Percentiles rank a stretch among this genome's conserved stretches.
phyloP scores from a whole-genome alignment of 2,113 vertebrate genomes.

The Cyanoramphus novaezelandiae region DNA sequence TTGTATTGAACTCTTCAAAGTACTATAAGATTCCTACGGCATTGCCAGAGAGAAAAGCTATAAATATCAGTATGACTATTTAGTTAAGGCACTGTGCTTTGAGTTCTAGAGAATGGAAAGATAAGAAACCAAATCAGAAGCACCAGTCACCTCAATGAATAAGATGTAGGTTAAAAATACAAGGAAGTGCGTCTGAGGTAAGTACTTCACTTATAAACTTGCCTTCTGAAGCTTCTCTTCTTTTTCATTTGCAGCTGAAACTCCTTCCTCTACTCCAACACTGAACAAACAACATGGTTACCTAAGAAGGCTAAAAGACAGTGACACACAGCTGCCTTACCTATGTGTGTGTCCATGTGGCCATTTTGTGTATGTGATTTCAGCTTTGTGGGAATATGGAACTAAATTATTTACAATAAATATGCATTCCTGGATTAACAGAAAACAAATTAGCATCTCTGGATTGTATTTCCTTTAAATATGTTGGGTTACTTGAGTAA shows the following conservation, averaged over 20 bases:
- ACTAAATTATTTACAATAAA: neutral
- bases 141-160: neutral
- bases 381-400: neutral
- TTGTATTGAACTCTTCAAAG: neutral
- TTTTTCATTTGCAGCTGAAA: neutral
- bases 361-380: neutral
- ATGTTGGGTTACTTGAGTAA: neutral
- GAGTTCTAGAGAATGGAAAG: neutral
- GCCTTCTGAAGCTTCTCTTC: neutral
- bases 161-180: neutral
- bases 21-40: neutral
- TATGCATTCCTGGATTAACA: neutral
- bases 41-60: neutral
- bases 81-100: neutral
- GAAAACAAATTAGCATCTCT: neutral
- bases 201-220: neutral
- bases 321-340: neutral
- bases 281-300: neutral
- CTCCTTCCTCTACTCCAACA: neutral
- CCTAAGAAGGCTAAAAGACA: neutral
- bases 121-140: neutral
- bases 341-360: neutral
- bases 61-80: neutral
- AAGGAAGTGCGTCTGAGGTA: neutral
- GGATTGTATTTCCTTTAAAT: neutral